A percentile compares a stretch with the other conserved stretches of the same genome.
These are phyloP conservation scores for Archips xylosteana DNA, from an alignment of 2,888 invertebrate species.

Conservation along the genomic window DNA sequence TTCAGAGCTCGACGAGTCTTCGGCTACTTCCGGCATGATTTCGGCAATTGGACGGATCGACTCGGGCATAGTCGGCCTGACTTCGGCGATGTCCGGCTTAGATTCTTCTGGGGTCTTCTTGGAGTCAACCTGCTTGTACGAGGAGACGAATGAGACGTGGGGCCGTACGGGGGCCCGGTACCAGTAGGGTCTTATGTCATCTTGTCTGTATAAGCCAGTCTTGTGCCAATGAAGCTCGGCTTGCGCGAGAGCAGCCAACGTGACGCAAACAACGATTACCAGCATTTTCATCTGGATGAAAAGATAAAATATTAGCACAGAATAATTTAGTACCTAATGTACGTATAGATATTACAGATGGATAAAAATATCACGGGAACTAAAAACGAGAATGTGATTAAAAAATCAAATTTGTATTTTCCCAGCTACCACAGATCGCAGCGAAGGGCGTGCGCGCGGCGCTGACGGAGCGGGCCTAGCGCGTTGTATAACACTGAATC, in stretches of 20 bases:
- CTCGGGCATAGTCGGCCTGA: background rate
- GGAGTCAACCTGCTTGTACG: conserved; percentile 12
- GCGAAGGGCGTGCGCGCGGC: too few species aligned
- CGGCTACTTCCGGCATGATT: background rate
- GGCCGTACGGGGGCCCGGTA: background rate
- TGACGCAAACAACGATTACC: conserved; percentile 40
- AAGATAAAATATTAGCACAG: background rate
- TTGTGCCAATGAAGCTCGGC: conserved; percentile 50
- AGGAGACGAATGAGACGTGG: conserved; percentile 4
- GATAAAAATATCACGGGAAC: too few species aligned
- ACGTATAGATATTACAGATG: too few species aligned
- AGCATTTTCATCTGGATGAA: conserved; percentile 55
- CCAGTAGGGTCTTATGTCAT: conserved; percentile 24
- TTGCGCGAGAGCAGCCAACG: conserved; percentile 44
- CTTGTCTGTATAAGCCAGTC: conserved; percentile 46
- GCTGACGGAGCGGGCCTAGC: too few species aligned
- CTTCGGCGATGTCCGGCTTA: background rate
- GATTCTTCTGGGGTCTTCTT: background rate
- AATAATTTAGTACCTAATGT: background rate
- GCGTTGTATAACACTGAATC: too few species aligned
- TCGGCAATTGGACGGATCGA: background rate
- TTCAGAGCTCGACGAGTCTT: background rate
- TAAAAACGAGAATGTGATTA: too few species aligned
- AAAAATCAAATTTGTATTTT: too few species aligned
- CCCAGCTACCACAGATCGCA: too few species aligned